Evolutionary conservation across 1,140 invertebrate species (phyloP).

Genomic region (Aphaenogaster ashmeadi): DNA sequence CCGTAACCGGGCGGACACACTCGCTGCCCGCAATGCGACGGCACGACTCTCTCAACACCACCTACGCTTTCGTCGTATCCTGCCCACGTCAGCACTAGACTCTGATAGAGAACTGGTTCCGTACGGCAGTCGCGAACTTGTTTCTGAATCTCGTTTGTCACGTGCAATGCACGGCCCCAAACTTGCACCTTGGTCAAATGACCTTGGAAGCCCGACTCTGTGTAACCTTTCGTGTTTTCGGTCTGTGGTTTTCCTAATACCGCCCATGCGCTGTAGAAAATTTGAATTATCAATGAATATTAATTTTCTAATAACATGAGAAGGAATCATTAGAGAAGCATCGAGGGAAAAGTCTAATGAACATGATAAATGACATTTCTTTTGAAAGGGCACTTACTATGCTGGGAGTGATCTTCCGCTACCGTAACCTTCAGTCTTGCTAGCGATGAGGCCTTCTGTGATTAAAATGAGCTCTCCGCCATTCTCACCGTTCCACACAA

Average conservation of each 20-base stretch:
- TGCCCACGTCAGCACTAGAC: constrained; percentile 96
- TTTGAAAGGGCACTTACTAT: constrained; percentile 89
- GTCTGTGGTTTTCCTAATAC: constrained; percentile 96
- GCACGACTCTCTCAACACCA: constrained; percentile 96
- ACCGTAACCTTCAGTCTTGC: constrained; percentile 95
- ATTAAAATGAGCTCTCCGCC: constrained; percentile 95
- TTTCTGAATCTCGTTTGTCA: constrained; percentile 97
- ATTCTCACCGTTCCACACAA: constrained; percentile 96
- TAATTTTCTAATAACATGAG: constrained; percentile 1
- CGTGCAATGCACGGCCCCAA: constrained; percentile 96
- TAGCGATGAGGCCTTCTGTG: constrained; percentile 97
- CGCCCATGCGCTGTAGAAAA: constrained; percentile 93
- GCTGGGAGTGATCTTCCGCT: constrained; percentile 92
- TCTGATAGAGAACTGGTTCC: constrained; percentile 95
- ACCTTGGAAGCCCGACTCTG: constrained; percentile 97
- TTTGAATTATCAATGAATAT: constrained; percentile 41
- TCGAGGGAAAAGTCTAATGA: constrained; percentile 14
- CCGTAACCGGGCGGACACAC: constrained; percentile 95
- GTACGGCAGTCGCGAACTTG: constrained; percentile 96
- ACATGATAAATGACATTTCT: not conserved
- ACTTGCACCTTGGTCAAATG: constrained; percentile 97
- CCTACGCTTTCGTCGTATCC: constrained; percentile 96
- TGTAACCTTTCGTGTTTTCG: constrained; percentile 92
- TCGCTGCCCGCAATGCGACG: constrained; percentile 96
- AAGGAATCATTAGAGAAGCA: not conserved